phyloP scores from a whole-genome alignment of 1,140 invertebrate genomes.

The Propsilocerus akamusi region DNA sequence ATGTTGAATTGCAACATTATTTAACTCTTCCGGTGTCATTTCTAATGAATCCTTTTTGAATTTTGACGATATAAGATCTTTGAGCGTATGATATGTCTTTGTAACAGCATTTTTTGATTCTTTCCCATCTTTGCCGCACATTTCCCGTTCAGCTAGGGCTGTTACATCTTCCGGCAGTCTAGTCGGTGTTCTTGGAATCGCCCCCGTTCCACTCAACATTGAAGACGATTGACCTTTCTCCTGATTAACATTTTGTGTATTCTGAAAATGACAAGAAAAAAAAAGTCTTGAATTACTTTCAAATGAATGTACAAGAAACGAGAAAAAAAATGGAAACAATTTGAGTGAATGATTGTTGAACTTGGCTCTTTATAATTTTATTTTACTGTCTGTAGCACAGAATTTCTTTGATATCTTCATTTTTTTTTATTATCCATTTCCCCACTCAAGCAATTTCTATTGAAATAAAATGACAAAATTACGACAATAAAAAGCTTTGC shows the following conservation, averaged over 20 bases:
- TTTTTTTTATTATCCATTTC: too few species aligned
- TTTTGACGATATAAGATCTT: slow-evolving; percentile 67
- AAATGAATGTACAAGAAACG: background rate
- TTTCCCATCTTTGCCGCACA: slow-evolving; percentile 24
- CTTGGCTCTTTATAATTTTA: too few species aligned
- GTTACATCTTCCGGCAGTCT: slow-evolving; percentile 28
- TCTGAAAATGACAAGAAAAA: slow-evolving; percentile 14
- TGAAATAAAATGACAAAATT: too few species aligned
- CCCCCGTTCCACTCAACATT: slow-evolving; percentile 12
- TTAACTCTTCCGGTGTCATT: slow-evolving; percentile 32
- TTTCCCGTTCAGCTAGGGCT: slow-evolving; percentile 26
- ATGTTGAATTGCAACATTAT: slow-evolving; percentile 33
- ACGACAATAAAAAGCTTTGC: too few species aligned
- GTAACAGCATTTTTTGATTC: slow-evolving; percentile 41
- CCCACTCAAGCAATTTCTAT: too few species aligned
- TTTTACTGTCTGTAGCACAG: too few species aligned
- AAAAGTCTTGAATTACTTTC: background rate
- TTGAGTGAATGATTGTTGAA: too few species aligned
- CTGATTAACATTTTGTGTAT: slow-evolving; percentile 17
- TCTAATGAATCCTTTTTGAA: slow-evolving; percentile 43
- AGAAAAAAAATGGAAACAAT: background rate
- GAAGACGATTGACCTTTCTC: slow-evolving; percentile 13
- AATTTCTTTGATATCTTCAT: too few species aligned
- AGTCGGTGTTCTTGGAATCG: slow-evolving; percentile 25
- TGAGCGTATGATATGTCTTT: slow-evolving; percentile 64